Base-by-base conservation (phyloP, 2,797 vertebrate genomes). In the Siniperca obscura region DNA sequence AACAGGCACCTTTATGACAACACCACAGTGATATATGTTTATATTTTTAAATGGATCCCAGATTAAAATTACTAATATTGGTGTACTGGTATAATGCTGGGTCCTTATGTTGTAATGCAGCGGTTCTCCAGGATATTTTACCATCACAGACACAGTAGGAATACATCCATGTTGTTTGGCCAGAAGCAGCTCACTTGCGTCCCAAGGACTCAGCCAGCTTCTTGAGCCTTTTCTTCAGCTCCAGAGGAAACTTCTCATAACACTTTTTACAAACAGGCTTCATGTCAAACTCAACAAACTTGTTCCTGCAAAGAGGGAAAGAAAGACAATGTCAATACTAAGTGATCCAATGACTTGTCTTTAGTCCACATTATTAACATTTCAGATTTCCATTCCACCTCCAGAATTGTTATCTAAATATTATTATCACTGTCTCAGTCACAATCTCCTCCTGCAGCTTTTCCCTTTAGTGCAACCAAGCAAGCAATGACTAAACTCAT, bases 201-300 rank as follows among this genome's bases (percentile, higher is more conserved):
- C 95, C 97, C 92, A 98, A 81, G 5, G 97, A 95, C 94, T 99
- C 98, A 1, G 98, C 97, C 86, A 99, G 93, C 93, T 99, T 99
- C 95, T 99, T 99, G 70, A 99, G 97, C 88, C 98, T 96, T 92
- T 99, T 99, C 97, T 99, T 99, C 81, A 99, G 95, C 94, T 99
- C 98, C 95, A 99, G 81, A n/a, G 98, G 98, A 93, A 99, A 99
- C 92, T 99, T 99, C 95, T 99, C 98, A 0, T 99, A 99, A 92
- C 98, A 99, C 91, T 98, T 99, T 96, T 99, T 99, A 95, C 98
- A 99, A 90, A 99, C 98, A 5, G 98, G 98, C 91, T 99, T 99
- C 98, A 99, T 99, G 95, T 99, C 98, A 95, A 99, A 99, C 93
- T 99, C 98, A 92, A 99, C 98, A 95, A 99, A 99, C 94, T 99